phyloP scores from a whole-genome alignment of 2,888 invertebrate genomes.

The Cactoblastis cactorum region DNA sequence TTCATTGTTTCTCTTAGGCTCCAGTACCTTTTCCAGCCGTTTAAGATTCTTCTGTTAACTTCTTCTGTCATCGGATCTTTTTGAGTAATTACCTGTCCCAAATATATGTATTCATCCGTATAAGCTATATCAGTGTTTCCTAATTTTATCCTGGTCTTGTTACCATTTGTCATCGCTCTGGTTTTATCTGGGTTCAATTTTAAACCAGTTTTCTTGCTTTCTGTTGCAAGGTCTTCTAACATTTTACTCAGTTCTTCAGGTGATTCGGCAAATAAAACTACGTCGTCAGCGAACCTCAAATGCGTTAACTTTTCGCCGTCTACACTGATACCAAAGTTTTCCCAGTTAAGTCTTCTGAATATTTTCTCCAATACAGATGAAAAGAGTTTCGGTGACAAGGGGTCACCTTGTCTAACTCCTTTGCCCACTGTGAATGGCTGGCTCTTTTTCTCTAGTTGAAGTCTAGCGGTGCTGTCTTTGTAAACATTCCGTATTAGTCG shows the following conservation, averaged over 20 bases:
- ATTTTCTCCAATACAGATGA: neutral
- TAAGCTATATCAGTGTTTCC: neutral
- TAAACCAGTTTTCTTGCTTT: neutral
- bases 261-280: neutral
- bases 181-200: neutral
- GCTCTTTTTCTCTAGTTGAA: too few relatives aligned
- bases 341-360: neutral
- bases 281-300: neutral
- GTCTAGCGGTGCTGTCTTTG: too few relatives aligned
- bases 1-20: neutral
- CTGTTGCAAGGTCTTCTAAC: neutral
- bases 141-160: neutral
- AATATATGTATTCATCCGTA: neutral
- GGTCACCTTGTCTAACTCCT: neutral
- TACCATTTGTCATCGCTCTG: neutral
- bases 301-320: neutral
- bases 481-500: too few relatives aligned
- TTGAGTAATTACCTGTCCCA: neutral
- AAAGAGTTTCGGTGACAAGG: neutral
- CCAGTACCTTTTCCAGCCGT: constrained; percentile 1
- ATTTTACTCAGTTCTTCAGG: neutral
- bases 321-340: neutral
- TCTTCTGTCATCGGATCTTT: neutral
- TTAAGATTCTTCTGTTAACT: neutral
- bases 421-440: too few relatives aligned